Conservation (phyloP, 2,888 invertebrate genomes). For the Brachyptera risi region DNA sequence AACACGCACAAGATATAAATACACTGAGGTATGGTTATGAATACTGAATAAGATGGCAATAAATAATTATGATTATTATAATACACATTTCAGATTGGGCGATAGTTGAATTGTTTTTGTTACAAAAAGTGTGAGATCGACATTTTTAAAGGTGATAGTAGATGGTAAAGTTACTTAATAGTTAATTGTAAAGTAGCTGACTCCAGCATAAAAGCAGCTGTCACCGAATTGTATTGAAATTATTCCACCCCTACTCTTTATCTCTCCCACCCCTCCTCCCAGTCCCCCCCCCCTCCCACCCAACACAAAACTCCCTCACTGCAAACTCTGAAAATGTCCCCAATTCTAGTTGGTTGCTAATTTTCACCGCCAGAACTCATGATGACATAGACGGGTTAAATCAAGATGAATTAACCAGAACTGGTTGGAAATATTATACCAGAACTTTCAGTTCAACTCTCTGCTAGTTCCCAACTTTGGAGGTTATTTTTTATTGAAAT, state of each 20-base stretch:
- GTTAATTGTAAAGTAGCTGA: constrained; percentile 15
- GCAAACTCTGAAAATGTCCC: constrained; percentile 14
- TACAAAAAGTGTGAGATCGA: too few species aligned
- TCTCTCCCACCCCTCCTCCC: too few species aligned
- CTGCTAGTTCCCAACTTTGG: neutral
- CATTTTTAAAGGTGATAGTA: constrained; percentile 16
- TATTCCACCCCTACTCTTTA: constrained; percentile 14
- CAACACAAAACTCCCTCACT: neutral
- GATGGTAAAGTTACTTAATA: constrained; percentile 8
- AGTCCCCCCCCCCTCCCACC: too few species aligned
- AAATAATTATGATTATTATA: too few species aligned
- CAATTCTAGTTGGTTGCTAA: constrained; percentile 11
- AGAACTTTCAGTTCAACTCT: neutral
- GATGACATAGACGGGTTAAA: constrained; percentile 11
- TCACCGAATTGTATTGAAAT: constrained; percentile 16
- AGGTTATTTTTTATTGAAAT: constrained; percentile 5
- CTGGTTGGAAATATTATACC: constrained; percentile 9
- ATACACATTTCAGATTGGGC: too few species aligned
- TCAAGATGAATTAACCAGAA: constrained; percentile 21
- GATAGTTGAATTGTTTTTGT: too few species aligned
- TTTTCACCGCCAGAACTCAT: constrained; percentile 13
- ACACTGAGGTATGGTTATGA: too few species aligned
- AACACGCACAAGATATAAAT: too few species aligned
- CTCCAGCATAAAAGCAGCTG: constrained; percentile 3
- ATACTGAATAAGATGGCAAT: too few species aligned